phyloP scores from a whole-genome alignment of 2,113 vertebrate genomes.

The Cyanoliseus patagonus region DNA sequence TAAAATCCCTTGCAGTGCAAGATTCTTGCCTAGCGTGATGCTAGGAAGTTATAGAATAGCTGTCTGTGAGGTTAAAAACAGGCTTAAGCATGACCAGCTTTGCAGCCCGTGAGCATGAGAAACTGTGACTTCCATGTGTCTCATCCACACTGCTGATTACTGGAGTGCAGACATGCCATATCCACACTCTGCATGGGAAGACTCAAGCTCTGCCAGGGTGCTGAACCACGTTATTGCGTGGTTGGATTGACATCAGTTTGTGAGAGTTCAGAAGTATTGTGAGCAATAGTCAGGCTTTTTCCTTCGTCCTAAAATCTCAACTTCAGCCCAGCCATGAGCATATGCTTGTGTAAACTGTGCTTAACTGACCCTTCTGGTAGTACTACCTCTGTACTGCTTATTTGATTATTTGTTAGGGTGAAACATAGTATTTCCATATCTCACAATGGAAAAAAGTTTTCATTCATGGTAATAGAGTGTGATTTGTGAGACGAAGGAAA shows the following conservation, averaged over 20 bases:
- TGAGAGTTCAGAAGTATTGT: neutral
- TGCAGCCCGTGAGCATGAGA: neutral
- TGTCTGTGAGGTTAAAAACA: neutral
- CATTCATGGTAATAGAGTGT: neutral
- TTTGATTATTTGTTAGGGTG: neutral
- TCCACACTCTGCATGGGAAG: neutral
- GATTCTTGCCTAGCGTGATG: neutral
- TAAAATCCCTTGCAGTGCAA: neutral
- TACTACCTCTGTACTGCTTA: neutral
- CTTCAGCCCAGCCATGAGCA: neutral
- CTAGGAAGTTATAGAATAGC: neutral
- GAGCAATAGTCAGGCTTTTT: neutral
- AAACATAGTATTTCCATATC: neutral
- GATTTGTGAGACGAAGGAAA: neutral
- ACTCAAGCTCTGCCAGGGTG: neutral
- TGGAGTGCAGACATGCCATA: neutral
- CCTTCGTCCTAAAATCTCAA: neutral
- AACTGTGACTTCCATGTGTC: neutral
- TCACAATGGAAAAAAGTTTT: neutral
- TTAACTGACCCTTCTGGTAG: neutral
- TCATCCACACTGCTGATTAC: neutral
- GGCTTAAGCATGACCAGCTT: neutral
- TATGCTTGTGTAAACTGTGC: neutral
- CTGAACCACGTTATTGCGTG: neutral
- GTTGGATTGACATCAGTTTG: neutral